phyloP scores from a whole-genome alignment of 2,113 vertebrate genomes.

The Festucalex cinctus region DNA sequence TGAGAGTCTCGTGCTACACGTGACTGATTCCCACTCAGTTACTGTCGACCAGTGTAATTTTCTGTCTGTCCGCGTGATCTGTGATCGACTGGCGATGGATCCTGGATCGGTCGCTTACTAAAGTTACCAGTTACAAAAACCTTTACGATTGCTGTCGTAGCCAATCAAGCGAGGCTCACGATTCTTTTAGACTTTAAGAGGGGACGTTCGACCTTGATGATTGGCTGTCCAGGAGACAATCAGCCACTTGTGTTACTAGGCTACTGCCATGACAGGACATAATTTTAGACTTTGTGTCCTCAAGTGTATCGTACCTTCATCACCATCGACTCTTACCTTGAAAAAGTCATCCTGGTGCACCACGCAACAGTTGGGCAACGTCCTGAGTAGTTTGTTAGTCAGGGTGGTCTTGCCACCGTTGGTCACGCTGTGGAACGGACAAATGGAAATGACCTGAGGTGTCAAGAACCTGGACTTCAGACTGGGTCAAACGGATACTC shows the following conservation, averaged over 20 bases:
- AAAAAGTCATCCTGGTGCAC: slow-evolving; percentile 81
- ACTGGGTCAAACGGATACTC: slow-evolving; percentile 26
- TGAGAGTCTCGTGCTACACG: background rate
- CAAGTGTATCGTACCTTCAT: background rate
- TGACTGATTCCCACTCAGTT: too few relatives aligned
- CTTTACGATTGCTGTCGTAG: background rate
- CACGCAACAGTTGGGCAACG: slow-evolving; percentile 78
- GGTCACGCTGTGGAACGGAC: slow-evolving; percentile 69
- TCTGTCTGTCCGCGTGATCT: too few relatives aligned
- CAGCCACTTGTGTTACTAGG: slow-evolving; percentile 68
- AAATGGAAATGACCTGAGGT: background rate
- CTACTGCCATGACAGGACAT: slow-evolving; percentile 63
- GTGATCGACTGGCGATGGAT: too few relatives aligned
- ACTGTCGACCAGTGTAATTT: too few relatives aligned
- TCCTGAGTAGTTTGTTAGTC: slow-evolving; percentile 71
- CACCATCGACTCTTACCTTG: slow-evolving; percentile 65
- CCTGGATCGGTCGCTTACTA: background rate
- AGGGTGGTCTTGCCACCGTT: slow-evolving; percentile 82
- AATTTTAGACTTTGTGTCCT: slow-evolving; percentile 42
- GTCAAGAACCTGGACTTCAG: background rate
- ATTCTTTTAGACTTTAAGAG: slow-evolving; percentile 51
- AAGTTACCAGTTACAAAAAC: background rate
- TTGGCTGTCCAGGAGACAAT: slow-evolving; percentile 76
- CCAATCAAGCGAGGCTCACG: background rate
- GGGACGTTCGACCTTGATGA: slow-evolving; percentile 55